A percentile compares a stretch with the other conserved stretches of the same genome.
These are phyloP conservation scores for Palaemon carinicauda DNA, from an alignment of 1,140 invertebrate genomes.

Conservation along the genomic window DNA sequence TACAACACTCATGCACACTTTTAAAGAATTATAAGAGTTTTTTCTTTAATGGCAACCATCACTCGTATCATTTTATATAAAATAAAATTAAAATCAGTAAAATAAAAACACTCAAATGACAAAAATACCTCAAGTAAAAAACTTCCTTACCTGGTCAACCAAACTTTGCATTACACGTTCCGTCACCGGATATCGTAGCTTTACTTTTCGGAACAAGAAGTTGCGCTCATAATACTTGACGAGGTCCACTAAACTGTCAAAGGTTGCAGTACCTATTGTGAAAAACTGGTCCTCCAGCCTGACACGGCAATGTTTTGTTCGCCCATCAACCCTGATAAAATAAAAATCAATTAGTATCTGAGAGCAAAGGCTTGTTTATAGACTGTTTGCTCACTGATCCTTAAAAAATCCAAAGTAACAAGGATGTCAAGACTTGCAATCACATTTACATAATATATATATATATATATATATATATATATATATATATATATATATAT, in stretches of 20 bases:
- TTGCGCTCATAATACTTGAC: slow-evolving; percentile 90
- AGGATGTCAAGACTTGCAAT: too few relatives aligned
- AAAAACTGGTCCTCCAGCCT: slow-evolving; percentile 88
- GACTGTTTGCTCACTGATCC: too few relatives aligned
- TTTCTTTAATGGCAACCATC: too few relatives aligned
- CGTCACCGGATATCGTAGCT: slow-evolving; percentile 86
- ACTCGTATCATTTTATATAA: too few relatives aligned
- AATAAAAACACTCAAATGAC: too few relatives aligned
- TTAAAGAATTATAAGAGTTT: too few relatives aligned
- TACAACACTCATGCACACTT: too few relatives aligned
- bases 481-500: too few relatives aligned
- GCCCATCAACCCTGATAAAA: slow-evolving; percentile 79
- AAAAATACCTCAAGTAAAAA: background rate
- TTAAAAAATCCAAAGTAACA: too few relatives aligned
- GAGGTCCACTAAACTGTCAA: slow-evolving; percentile 93
- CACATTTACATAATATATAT: too few relatives aligned
- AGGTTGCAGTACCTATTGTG: slow-evolving; percentile 87
- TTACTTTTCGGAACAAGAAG: slow-evolving; percentile 89
- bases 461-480: too few relatives aligned
- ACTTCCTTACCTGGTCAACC: slow-evolving; percentile 9
- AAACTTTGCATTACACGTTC: slow-evolving; percentile 64
- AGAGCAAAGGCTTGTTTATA: background rate
- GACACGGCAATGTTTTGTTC: slow-evolving; percentile 95
- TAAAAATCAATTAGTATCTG: background rate
- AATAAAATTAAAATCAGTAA: too few relatives aligned